Evolutionary conservation across 2,888 invertebrate species (phyloP).

Genomic region (Mellilla xanthometata): DNA sequence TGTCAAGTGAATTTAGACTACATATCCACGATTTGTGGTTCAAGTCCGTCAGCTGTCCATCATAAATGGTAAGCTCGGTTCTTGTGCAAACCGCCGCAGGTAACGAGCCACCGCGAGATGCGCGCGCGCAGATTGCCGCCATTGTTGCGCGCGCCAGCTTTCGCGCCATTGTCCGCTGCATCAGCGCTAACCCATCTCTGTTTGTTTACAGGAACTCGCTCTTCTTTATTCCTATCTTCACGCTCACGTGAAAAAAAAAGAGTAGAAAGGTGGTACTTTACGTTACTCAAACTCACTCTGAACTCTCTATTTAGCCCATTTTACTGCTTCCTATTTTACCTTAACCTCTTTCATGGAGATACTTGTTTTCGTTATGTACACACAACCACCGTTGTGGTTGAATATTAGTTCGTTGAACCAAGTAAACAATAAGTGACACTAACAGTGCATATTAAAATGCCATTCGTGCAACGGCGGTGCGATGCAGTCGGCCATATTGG

Average conservation of each 20-base stretch:
- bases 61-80: slow-evolving; percentile 10
- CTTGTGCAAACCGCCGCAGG: slow-evolving; percentile 69
- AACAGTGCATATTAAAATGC: slow-evolving; percentile 75
- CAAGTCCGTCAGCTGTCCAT: slow-evolving; percentile 20
- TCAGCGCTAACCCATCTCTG: slow-evolving; percentile 69
- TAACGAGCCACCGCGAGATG: slow-evolving; percentile 78
- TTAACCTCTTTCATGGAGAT: too few relatives aligned
- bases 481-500: slow-evolving; percentile 75
- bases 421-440: slow-evolving; percentile 79
- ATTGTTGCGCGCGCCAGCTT: slow-evolving; percentile 80
- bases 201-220: slow-evolving; percentile 70
- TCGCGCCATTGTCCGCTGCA: slow-evolving; percentile 79
- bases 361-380: too few relatives aligned
- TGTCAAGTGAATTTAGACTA: neutral
- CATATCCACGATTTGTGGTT: too few relatives aligned
- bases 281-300: too few relatives aligned
- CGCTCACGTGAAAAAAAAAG: slow-evolving; percentile 21
- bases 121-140: slow-evolving; percentile 66
- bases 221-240: slow-evolving; percentile 44
- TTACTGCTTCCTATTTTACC: too few relatives aligned
- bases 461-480: slow-evolving; percentile 76
- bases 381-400: too few relatives aligned
- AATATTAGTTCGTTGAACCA: slow-evolving; percentile 56
- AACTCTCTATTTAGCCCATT: too few relatives aligned
- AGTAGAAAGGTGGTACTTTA: too few relatives aligned